Evolutionary conservation across 2,113 vertebrate genomes (phyloP), one percentile per base, ranked within the genome.

Genomic region (Oceanites oceanicus): DNA sequence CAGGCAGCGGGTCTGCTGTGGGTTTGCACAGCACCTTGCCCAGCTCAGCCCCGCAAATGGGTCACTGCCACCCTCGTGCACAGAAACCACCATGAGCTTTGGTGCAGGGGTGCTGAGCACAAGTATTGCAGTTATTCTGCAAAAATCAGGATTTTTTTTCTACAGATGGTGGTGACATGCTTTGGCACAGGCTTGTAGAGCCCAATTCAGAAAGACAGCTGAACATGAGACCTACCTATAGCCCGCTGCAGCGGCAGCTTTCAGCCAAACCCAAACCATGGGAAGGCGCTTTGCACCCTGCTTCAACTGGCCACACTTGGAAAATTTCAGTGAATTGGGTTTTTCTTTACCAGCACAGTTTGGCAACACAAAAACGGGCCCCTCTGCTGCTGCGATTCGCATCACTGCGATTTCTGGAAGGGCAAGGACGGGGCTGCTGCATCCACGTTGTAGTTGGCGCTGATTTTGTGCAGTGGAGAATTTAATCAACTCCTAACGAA

Each of bases 331-430:
- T 74, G 34, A 70, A 88, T 62, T 9, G 3, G 15, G 13, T 2
- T 74, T 86, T 92, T 42, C 49, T 76, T 55, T 18, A 42, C 20
- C 53, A 4, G 32, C 11, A 12, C 45, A 45, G 23, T 18, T 25
- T 79, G 77, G 66, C 70, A 55, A 36, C 44, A 45, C 42, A 34
- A 22, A 53, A 25, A 1, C 36, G 6, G 13, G 14, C 11, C 34
- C 49, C 9, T n/a, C 4, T 32, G 16, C 73, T 72, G 74, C 81
- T 38, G 38, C 2, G 10, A n/a, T 44, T 61, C 3, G 0, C 67
- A 32, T 44, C 1, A 0, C n/a, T 56, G 50, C 2, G 1, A 1
- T 18, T 71, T 70, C 55, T 70, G 81, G 44, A 20, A 68, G 65
- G 87, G 52, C 50, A 6, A 58, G 66, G 36, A 22, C 6, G 0